Base-by-base conservation (phyloP, 2,113 vertebrate species). In the Lepus timidus region DNA sequence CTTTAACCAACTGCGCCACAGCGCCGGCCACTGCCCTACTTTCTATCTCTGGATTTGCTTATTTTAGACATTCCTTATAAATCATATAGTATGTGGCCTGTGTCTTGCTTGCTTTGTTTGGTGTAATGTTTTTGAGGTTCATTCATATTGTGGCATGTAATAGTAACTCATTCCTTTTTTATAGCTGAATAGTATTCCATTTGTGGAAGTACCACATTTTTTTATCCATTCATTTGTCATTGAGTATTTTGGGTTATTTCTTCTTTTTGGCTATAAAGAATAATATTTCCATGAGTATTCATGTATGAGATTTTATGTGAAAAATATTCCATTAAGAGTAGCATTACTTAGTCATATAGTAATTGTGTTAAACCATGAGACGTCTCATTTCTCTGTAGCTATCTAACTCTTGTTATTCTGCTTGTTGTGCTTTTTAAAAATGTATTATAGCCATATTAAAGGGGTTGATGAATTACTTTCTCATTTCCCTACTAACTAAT, bases 221-320 rank as follows among this genome's bases (percentile, higher is more conserved):
- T 13, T 58, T 58, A 39, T 58, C 13, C 55, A 6, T 90, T 82
- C 78, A 67, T 74, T 25, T 44, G 4, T 80, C 78, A 49, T 14
- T 90, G 27, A n/a, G 31, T 31, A 73, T 76, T 83, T 61, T 36
- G 44, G 20, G 83, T 83, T 83, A 20, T 64, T 85, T 85, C 14
- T 27, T 17, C 49, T 79, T 85, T 85, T 55, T 55, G 29, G 6
- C 29, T 64, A 51, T 81, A 85, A 51, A 74, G 51, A 80, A 20
- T 85, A 85, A 25, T 74, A 93, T 9, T 76, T 20, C 44, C 10
- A n/a, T 88, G 52, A 85, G 61, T 85, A 90, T 33, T 85, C 67
- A 75, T 62, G 7, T 90, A 70, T 1, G 81, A n/a, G 55, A 75
- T 61, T 93, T 90, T 93, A 20, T 70, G 17, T 82, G n/a, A 75